phyloP scores from a whole-genome alignment of 2,797 vertebrate genomes.

The Delichon dasypus region DNA sequence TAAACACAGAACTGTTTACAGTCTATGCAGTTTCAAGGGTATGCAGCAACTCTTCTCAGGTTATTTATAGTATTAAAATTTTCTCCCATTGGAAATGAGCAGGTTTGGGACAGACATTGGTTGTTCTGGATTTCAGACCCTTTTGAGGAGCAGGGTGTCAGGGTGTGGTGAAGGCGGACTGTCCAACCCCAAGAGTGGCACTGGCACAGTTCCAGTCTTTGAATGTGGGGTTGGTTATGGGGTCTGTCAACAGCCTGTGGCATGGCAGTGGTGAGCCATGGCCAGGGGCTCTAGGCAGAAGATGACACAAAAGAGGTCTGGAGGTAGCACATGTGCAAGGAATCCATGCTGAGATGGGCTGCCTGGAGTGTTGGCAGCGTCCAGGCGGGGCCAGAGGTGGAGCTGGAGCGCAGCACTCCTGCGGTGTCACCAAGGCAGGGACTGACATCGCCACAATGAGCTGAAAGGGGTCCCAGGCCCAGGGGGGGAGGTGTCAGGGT shows the following conservation, averaged over 20 bases:
- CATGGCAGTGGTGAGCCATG: neutral
- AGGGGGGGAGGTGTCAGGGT: accelerated
- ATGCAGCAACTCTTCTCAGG: neutral
- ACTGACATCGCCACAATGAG: neutral
- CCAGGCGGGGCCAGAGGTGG: neutral
- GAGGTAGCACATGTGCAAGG: accelerated
- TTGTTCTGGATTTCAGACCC: neutral
- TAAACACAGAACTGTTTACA: neutral
- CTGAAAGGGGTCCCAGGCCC: neutral
- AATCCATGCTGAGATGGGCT: neutral
- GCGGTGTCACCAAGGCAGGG: neutral
- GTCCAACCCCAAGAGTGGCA: accelerated
- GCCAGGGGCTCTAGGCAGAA: too few species aligned
- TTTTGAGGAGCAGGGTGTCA: neutral
- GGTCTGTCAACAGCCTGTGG: neutral
- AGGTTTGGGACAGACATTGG: neutral
- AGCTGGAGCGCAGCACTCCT: neutral
- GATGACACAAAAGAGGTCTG: accelerated
- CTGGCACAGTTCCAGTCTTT: neutral
- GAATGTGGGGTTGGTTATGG: accelerated
- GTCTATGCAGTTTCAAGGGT: neutral
- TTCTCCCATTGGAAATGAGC: neutral
- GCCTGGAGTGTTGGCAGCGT: neutral
- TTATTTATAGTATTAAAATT: neutral
- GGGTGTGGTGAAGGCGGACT: neutral